Conservation (phyloP, 2,888 invertebrate species). For the Neocrepidodera transversa region DNA sequence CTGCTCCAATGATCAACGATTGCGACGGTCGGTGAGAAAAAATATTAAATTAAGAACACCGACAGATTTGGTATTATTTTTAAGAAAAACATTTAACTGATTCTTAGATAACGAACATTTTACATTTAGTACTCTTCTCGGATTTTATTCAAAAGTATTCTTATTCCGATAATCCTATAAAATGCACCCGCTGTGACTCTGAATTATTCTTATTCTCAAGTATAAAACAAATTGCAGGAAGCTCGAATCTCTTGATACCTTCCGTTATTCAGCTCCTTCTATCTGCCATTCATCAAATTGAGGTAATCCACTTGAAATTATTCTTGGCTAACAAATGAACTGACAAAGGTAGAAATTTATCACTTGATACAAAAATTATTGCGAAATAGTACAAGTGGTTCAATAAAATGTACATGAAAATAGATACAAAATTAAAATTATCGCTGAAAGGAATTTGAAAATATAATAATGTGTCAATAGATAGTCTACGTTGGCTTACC, state of each 20-base stretch:
- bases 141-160: conserved; percentile 3
- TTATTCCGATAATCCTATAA: conserved; percentile 13
- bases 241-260: conserved; percentile 14
- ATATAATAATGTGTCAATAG: too few species aligned
- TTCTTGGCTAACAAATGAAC: conserved; percentile 22
- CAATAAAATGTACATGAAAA: neutral
- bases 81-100: too few species aligned
- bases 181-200: conserved; percentile 23
- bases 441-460: too few species aligned
- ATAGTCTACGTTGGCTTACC: too few species aligned
- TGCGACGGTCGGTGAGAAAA: neutral
- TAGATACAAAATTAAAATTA: too few species aligned
- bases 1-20: neutral
- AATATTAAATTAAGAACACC: neutral
- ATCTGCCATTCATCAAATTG: conserved; percentile 17
- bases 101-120: too few species aligned
- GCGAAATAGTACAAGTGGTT: conserved; percentile 1
- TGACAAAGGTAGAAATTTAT: conserved; percentile 25
- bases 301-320: conserved; percentile 19
- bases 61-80: too few species aligned
- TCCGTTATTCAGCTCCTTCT: conserved; percentile 15
- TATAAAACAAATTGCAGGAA: conserved; percentile 22
- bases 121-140: neutral
- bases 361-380: conserved; percentile 5
- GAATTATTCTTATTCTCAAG: conserved; percentile 17